phyloP scores from a whole-genome alignment of 1,140 invertebrate genomes.

The Spodoptera litura region DNA sequence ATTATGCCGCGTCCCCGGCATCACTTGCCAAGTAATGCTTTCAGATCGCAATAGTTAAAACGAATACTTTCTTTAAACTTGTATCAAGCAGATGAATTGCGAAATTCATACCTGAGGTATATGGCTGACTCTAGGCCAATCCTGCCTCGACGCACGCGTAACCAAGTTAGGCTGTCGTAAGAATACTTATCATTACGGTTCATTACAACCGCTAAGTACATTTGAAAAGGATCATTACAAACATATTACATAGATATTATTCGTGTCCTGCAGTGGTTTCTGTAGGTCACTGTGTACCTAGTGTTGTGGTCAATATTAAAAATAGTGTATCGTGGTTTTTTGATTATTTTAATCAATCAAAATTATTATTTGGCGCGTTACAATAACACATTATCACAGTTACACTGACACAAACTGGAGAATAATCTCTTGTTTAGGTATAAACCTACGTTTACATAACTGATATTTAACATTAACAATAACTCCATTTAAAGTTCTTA shows the following conservation, averaged over 20 bases:
- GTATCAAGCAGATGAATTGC: not conserved
- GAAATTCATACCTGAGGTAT: constrained; percentile 1
- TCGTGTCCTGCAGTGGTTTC: too few species aligned
- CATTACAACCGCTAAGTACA: not conserved
- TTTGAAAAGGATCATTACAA: too few species aligned
- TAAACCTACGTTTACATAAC: not conserved
- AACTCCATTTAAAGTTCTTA: not conserved
- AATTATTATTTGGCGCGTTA: not conserved
- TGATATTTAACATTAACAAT: not conserved
- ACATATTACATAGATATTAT: too few species aligned
- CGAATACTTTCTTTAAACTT: not conserved
- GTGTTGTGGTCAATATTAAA: not conserved
- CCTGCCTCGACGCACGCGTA: not conserved
- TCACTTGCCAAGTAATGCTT: not conserved
- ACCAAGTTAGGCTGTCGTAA: constrained; percentile 10
- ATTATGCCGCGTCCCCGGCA: not conserved
- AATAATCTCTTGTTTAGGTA: too few species aligned
- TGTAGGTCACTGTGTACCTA: not conserved
- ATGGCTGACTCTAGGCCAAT: not conserved
- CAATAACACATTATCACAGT: not conserved
- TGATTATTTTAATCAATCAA: not conserved
- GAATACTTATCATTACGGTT: not conserved
- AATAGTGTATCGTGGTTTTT: not conserved
- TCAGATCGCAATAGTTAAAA: not conserved
- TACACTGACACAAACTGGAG: too few species aligned